Evolutionary conservation across 2,113 vertebrate genomes (phyloP), one percentile per base, ranked within the genome.

Genomic region (Orientallactaga bullata): DNA sequence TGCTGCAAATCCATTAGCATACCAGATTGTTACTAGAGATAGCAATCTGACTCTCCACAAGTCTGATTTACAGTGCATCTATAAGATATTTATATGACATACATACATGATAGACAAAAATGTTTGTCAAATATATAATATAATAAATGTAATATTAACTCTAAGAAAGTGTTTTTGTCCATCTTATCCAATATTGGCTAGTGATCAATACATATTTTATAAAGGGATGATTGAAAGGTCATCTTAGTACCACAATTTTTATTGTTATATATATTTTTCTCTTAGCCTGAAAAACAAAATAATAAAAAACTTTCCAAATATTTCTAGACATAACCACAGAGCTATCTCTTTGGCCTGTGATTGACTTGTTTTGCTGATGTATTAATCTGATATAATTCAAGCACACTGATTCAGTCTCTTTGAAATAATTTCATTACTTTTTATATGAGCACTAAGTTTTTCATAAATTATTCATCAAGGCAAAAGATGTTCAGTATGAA

Each of bases 391-490:
- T 90, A 63, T 9, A 72, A 92, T 73, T 82, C 47, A 95, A 95
- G 60, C 28, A 89, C 26, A 55, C 47, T 35, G 11, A n/a, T 69
- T 42, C 35, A 68, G 77, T 71, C 15, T 21, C 47, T 95, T 51
- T 90, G 30, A 91, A 92, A 23, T 77, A 63, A 65, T 60, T 81
- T 85, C 86, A 35, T 81, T 88, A 39, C 66, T n/a, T 51, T 32
- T 73, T 47, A 96, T 96, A 90, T 68, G 6, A 35, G 37, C 16
- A 74, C 55, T 51, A 90, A 74, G 73, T 47, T 35, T 83, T 69
- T 37, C 32, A 95, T 81, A 89, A 86, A 85, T 85, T 88, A 92
- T 93, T 92, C 32, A 95, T 58, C 21, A 72, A 58, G n/a, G 32
- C 30, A 92, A 63, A 94, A 72, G 23, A 92, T 65, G 37, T 63